Base-by-base conservation (phyloP, 2,113 vertebrate genomes). In the Typhlomys cinereus region DNA sequence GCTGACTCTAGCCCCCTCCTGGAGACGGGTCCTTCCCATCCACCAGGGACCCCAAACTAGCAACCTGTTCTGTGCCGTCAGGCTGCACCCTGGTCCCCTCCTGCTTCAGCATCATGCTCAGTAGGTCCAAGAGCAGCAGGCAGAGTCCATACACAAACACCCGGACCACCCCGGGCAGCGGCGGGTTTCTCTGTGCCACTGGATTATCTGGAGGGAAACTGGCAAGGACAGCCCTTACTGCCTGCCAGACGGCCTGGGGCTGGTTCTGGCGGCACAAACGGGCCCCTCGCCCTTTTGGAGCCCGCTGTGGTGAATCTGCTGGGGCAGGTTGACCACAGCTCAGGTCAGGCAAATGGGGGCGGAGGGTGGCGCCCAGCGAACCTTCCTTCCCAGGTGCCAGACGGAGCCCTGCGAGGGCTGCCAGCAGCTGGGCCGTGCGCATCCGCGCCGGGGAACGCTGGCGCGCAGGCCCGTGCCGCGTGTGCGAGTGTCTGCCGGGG, bases 401-500 rank as follows among this genome's bases (percentile, higher is more conserved):
- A 99, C 98, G 0, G 96, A 98, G 21, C 97, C 98, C 0, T 99
- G 99, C 90, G 96, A 96, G 46, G 97, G 98, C 44, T 99, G 99
- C 71, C 97, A 97, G 67, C 96, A 98, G 92, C 97, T 96, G 2
- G 98, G 98, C 92, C 97, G 48, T 13, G 52, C 95, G 34, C 97
- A 5, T n/a, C 7, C 73, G 71, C 0, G 96, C 98, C 0, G 98
- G 98, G 4, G 98, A 99, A 64, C 98, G 98, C 88, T 99, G 99
- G 99, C 97, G 92, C 7, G 95, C 93, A 2, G 98, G 97, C 1
- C 96, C 95, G 9, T 99, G 99, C 91, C 97, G 83, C 10, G 96
- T 99, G 59, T 99, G 99, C 93, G 98, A 98, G 89, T 99, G 99
- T 95, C 96, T 98, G 86, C 94, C 98, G 4, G 96, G 97, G 34